These are phyloP conservation scores for Saccopteryx bilineata DNA, from an alignment of 2,113 vertebrate genomes.

Conservation along the genomic window DNA sequence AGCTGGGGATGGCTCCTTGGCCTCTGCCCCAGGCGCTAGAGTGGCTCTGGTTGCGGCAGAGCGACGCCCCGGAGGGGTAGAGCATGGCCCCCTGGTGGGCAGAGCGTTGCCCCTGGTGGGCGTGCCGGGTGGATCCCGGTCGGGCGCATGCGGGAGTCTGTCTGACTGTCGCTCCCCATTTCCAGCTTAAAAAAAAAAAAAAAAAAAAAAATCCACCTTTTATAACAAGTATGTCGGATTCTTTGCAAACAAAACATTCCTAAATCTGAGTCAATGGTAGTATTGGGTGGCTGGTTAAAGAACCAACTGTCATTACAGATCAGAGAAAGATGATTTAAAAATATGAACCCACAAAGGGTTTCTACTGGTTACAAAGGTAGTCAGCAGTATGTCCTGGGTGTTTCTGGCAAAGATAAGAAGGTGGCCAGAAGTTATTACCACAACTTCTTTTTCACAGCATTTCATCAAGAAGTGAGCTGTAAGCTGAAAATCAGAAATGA, in stretches of 20 bases:
- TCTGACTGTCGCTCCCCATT: no score
- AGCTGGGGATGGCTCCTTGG: no score
- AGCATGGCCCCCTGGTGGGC: no score
- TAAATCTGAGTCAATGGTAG: background rate
- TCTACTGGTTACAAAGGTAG: background rate
- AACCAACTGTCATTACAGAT: slow-evolving; percentile 36
- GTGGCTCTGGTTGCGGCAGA: no score
- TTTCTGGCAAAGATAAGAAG: slow-evolving; percentile 33
- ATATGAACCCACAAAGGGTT: background rate
- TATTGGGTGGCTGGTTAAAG: background rate
- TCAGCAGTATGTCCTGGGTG: background rate
- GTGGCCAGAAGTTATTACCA: background rate
- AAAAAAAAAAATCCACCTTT: slow-evolving; percentile 4
- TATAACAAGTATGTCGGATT: slow-evolving; percentile 31
- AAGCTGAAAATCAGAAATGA: background rate
- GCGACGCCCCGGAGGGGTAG: no score
- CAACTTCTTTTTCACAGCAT: background rate
- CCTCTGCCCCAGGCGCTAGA: no score
- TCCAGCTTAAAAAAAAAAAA: no score
- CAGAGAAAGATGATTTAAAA: slow-evolving; percentile 44
- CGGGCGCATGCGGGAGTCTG: no score
- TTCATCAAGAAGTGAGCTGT: background rate
- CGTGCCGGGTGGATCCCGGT: no score
- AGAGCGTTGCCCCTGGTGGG: no score
- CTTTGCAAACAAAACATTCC: slow-evolving; percentile 14